Evolutionary conservation across 2,888 invertebrate species (phyloP).

Genomic region (Hanleya hanleyi): DNA sequence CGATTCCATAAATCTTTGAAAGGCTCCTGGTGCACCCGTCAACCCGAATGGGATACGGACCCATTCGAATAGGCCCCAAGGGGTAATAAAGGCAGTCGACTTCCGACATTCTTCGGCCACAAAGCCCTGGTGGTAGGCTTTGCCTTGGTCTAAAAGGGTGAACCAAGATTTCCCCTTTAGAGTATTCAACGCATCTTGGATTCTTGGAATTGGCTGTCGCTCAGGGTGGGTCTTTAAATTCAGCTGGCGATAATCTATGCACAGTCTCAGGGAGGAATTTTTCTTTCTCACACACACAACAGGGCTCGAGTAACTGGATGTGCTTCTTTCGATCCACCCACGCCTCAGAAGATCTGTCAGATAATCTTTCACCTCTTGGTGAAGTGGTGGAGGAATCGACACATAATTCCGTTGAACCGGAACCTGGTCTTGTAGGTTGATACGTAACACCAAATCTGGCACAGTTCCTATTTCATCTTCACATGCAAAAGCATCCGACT

Average conservation of each 20-base stretch:
- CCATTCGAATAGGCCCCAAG: slow-evolving; percentile 39
- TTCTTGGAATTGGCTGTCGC: slow-evolving; percentile 33
- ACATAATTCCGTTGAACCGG: slow-evolving; percentile 35
- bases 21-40: slow-evolving; percentile 32
- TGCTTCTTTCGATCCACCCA: slow-evolving; percentile 25
- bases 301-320: slow-evolving; percentile 26
- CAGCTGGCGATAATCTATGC: slow-evolving; percentile 32
- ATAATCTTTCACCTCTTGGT: slow-evolving; percentile 43
- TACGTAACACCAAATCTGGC: slow-evolving; percentile 30
- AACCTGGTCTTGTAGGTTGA: slow-evolving; percentile 30
- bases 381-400: slow-evolving; percentile 35
- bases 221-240: slow-evolving; percentile 32
- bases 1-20: slow-evolving; percentile 35
- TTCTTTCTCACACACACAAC: slow-evolving; percentile 41
- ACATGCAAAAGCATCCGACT: slow-evolving; percentile 32
- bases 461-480: slow-evolving; percentile 35
- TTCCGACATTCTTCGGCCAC: slow-evolving; percentile 24
- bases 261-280: not conserved
- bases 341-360: slow-evolving; percentile 27
- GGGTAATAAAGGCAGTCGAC: slow-evolving; percentile 37
- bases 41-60: slow-evolving; percentile 33
- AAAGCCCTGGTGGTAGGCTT: slow-evolving; percentile 44
- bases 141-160: slow-evolving; percentile 36
- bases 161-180: slow-evolving; percentile 35
- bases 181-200: slow-evolving; percentile 38